Percentiles rank a stretch among this genome's conserved stretches.
phyloP scores from a whole-genome alignment of 2,797 vertebrate species.

The Toxotes lorentzi region DNA sequence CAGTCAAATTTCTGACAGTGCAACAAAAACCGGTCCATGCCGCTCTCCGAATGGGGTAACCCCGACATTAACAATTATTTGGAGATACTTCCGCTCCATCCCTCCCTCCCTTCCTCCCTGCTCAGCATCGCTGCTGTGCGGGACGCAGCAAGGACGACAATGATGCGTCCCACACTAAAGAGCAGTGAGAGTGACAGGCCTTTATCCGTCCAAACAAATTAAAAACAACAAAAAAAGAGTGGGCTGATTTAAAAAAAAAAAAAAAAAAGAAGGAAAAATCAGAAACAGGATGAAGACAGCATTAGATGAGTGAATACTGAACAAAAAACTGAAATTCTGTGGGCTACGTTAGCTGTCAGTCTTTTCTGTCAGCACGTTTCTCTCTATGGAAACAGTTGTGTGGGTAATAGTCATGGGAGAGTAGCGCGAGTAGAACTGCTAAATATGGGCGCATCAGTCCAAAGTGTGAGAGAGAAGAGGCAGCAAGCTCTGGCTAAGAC shows the following conservation, averaged over 20 bases:
- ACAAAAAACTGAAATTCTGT: constrained; percentile 11
- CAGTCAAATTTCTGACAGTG: too few species aligned
- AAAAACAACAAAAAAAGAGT: constrained; percentile 7
- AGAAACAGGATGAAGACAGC: neutral
- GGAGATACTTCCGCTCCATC: constrained; percentile 5
- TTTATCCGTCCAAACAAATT: constrained; percentile 33
- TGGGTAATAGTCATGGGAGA: constrained; percentile 44
- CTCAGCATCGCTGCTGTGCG: constrained; percentile 1
- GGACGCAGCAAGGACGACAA: constrained; percentile 1
- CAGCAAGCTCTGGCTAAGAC: neutral
- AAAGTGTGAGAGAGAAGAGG: constrained; percentile 16
- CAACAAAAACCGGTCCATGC: neutral
- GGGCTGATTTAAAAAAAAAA: neutral
- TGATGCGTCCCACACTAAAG: constrained; percentile 28
- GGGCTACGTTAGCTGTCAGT: constrained; percentile 39
- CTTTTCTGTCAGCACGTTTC: constrained; percentile 17
- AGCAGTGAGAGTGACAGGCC: constrained; percentile 29
- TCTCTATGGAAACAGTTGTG: constrained; percentile 1
- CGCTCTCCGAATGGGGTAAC: neutral
- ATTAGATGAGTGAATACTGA: constrained; percentile 25
- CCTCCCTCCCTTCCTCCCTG: neutral
- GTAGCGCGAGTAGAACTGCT: constrained; percentile 34
- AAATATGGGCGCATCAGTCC: constrained; percentile 34
- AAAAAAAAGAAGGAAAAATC: neutral
- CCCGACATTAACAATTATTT: neutral